A percentile compares a stretch with the other conserved stretches of the same genome.
Conservation (phyloP, 2,113 vertebrate genomes). For the Synodontis membranacea region DNA sequence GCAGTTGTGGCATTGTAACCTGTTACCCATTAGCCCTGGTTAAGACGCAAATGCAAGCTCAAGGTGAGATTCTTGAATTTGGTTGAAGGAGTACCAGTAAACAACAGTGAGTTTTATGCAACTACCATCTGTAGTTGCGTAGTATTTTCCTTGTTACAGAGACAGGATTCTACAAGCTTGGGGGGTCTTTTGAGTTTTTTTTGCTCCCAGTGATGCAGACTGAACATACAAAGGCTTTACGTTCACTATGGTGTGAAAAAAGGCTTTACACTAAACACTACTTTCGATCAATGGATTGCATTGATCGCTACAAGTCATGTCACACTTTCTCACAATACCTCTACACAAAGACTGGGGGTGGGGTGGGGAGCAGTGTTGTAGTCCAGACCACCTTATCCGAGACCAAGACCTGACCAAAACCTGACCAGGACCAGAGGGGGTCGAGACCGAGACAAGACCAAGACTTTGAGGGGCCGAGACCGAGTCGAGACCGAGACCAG, state of each 20-base stretch:
- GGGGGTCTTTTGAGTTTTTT: not conserved
- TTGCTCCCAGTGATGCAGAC: not conserved
- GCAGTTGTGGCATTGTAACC: conserved; percentile 91
- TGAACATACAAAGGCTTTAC: not conserved
- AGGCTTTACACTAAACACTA: not conserved
- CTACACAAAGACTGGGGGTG: not conserved
- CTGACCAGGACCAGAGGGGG: no score
- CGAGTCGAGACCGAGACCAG: no score
- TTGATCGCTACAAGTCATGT: not conserved
- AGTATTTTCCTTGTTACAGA: not conserved
- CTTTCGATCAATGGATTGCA: not conserved
- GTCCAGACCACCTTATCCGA: no score
- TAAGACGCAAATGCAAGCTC: conserved; percentile 95
- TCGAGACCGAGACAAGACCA: no score
- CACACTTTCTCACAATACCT: not conserved
- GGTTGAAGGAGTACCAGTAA: not conserved
- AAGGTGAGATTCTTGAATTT: conserved; percentile 76
- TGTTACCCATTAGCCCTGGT: conserved; percentile 94
- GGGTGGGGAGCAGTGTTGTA: no score
- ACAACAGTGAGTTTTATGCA: not conserved
- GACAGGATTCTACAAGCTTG: not conserved
- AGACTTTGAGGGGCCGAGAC: no score
- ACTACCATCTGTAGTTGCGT: not conserved
- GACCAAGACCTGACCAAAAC: no score
- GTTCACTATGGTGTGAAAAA: not conserved